Evolutionary conservation across 2,888 invertebrate genomes (phyloP).

Genomic region (Craniophora ligustri): DNA sequence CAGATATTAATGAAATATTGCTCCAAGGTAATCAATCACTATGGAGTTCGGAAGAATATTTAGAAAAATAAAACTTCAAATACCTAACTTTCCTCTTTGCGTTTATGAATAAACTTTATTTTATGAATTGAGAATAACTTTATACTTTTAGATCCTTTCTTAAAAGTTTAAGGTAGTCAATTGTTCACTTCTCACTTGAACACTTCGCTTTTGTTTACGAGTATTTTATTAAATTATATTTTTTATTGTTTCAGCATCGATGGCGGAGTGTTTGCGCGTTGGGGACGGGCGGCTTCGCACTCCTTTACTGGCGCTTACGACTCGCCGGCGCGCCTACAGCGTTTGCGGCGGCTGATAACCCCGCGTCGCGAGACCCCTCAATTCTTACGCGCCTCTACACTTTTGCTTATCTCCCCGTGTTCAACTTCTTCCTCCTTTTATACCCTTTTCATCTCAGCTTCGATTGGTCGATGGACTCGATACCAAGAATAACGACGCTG

Average conservation of each 20-base stretch:
- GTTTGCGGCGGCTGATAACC: constrained; percentile 98
- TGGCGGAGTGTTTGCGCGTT: constrained; percentile 92
- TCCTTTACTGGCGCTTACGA: constrained; percentile 93
- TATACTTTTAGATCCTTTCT: constrained; percentile 54
- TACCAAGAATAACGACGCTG: constrained; percentile 94
- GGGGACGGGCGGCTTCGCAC: constrained; percentile 90
- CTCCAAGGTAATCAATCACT: constrained; percentile 81
- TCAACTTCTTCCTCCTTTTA: constrained; percentile 95
- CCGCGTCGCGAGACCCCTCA: constrained; percentile 95
- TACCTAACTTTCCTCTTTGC: constrained; percentile 61
- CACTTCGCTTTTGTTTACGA: constrained; percentile 31
- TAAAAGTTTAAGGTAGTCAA: constrained; percentile 46
- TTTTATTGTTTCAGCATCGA: constrained; percentile 90
- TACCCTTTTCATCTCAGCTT: constrained; percentile 97
- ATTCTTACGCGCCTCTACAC: constrained; percentile 95
- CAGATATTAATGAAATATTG: constrained; percentile 85
- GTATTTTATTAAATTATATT: constrained; percentile 37
- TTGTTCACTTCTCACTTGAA: constrained; percentile 48
- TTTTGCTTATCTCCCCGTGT: constrained; percentile 96
- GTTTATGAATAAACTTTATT: constrained; percentile 60
- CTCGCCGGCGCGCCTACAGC: constrained; percentile 93
- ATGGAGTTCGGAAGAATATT: constrained; percentile 66
- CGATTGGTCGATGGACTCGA: constrained; percentile 99
- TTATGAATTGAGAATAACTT: constrained; percentile 54
- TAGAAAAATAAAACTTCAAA: constrained; percentile 68